Conservation (phyloP, 2,113 vertebrate genomes). For the Tichodroma muraria region DNA sequence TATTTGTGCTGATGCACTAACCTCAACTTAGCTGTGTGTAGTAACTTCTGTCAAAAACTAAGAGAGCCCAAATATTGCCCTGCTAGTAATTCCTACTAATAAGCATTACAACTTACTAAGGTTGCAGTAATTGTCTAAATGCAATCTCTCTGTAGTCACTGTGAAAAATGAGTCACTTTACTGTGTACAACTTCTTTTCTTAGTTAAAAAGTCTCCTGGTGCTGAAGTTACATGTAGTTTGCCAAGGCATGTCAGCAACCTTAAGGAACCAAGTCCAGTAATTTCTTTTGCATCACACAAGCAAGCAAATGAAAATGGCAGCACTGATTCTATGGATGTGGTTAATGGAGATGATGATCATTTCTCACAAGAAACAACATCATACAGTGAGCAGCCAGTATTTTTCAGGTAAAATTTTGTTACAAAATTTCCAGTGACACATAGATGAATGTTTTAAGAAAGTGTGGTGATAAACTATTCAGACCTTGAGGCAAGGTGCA, state of each 20-base stretch:
- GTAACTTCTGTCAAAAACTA: background rate
- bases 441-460: background rate
- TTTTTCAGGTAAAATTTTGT: conserved; percentile 85
- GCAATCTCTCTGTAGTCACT: background rate
- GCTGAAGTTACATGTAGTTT: conserved; percentile 88
- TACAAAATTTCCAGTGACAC: background rate
- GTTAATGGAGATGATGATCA: conserved; percentile 57
- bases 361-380: conserved; percentile 46
- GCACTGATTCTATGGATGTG: conserved; percentile 50
- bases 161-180: background rate
- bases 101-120: background rate
- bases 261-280: conserved; percentile 83
- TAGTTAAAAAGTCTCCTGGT: conserved; percentile 76
- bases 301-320: conserved; percentile 69
- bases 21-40: background rate
- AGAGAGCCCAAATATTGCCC: background rate
- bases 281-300: conserved; percentile 87
- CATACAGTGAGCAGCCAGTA: conserved; percentile 87
- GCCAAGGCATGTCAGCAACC: conserved; percentile 75
- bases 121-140: background rate
- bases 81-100: background rate
- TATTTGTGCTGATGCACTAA: background rate
- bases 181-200: background rate
- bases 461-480: background rate
- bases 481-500: background rate